Evolutionary conservation across 2,888 invertebrate species (phyloP), one percentile per base, ranked within the genome.

Genomic region (Cheilosia grossa): DNA sequence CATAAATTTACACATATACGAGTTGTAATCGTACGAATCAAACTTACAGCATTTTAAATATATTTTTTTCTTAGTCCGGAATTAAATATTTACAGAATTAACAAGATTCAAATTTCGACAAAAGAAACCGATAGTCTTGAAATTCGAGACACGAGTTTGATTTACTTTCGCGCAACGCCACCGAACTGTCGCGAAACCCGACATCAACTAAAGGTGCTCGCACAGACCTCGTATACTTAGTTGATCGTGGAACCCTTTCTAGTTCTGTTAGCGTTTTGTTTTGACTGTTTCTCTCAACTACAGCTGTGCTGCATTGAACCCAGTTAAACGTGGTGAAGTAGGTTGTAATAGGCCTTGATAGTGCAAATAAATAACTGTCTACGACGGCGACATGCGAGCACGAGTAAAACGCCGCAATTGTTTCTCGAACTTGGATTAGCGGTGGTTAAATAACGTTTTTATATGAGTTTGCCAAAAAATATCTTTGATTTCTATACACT

Each of bases 181-280:
- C 78, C 74, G 74, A 53, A 59, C 79, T 40, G 58, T 74, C 58
- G 47, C 58, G 61, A 79, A 75, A 70, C 30, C 69, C 51, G 44
- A 73, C 73, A 70, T 74, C 73, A 53, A 83, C 83, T 79, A 58
- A 83, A 70, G 49, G 73, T 74, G 47, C 47, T 9, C 58, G 33
- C 49, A 40, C 42, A 37, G 15, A n/a, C 37, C 21, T 10, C 10
- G 30, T 51, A n/a, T n/a, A 53, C 24, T 54, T 27, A 21, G n/a
- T 24, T 40, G 51, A 27, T 47, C 53, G 51, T 64, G 44, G 44
- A 58, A 61, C 66, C 59, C 49, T 82, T 72, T 24, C 58, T 37
- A 47, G 40, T 37, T 42, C 21, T 17, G 47, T 17, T 27, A 21
- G 30, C 13, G 64, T n/a, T 17, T 56, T 47, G n/a, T 44, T 15